Evolutionary conservation across 2,113 vertebrate genomes (phyloP), one percentile per base, ranked within the genome.

Genomic region (Channa maculata): DNA sequence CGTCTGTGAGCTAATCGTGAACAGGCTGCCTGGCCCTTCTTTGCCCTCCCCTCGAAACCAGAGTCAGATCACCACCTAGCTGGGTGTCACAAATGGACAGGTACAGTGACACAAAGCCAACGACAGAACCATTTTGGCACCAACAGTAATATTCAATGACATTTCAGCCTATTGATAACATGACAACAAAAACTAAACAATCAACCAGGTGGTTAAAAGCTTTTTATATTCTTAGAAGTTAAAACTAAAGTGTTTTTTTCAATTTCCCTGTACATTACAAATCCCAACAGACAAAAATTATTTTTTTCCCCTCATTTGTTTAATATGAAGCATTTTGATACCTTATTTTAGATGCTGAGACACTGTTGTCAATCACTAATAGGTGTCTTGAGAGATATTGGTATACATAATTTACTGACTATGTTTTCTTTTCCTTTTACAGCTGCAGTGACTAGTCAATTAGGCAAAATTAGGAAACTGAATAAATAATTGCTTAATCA

Each of bases 1-100:
- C 11, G 52, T 62, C 58, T 78, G 65, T 5, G 48, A 48, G 79
- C 57, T 79, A 77, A 81, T 84, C 38, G 10, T 44, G 60, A 65
- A 51, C 75, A 85, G 81, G 52, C 55, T 39, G 57, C 41, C 48
- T 53, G 52, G 52, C 37, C 48, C 75, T 51, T 79, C 60, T 13
- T 52, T 79, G 59, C 63, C 59, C 44, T 2, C 0, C 37, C 53
- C 82, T 75, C 68, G 75, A 55, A 68, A 52, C 13, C 9, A 58
- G 44, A 54, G 41, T 50, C 15, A 71, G 45, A 49, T 61, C 58
- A 62, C 7, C 46, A 15, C n/a, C 10, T 34, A 34, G 24, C 59
- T 45, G 70, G 38, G 55, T 85, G 75, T 80, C 12, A 59, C 58
- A 67, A 49, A 12, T 67, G 45, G n/a, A 34, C 14, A 45, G 37